Evolutionary conservation across 1,140 invertebrate genomes (phyloP).

Genomic region (Achroia grisella): DNA sequence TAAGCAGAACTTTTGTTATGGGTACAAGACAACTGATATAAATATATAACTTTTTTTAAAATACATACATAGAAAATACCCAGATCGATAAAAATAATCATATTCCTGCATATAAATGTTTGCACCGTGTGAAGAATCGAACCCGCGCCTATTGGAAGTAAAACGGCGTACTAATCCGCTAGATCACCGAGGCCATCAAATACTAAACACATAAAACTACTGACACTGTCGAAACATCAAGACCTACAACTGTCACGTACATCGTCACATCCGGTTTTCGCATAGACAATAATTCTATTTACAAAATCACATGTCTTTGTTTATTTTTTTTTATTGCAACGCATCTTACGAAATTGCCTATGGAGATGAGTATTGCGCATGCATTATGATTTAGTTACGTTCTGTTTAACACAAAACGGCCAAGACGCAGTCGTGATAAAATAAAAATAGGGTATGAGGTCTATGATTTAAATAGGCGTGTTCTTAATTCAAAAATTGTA

Average conservation of each 20-base stretch:
- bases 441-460: too few relatives aligned
- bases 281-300: conserved; percentile 6
- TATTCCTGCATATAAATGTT: too few relatives aligned
- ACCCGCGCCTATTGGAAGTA: too few relatives aligned
- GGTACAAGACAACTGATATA: too few relatives aligned
- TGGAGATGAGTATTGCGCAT: conserved; percentile 8
- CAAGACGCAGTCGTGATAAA: conserved; percentile 6
- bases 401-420: conserved; percentile 17
- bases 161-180: too few relatives aligned
- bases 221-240: conserved; percentile 1
- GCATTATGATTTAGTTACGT: conserved; percentile 15
- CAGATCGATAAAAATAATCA: too few relatives aligned
- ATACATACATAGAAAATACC: too few relatives aligned
- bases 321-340: conserved; percentile 12
- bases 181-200: too few relatives aligned
- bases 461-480: conserved; percentile 1
- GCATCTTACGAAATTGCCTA: conserved; percentile 6
- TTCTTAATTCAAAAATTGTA: conserved; percentile 2
- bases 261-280: conserved; percentile 2
- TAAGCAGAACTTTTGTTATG: too few relatives aligned
- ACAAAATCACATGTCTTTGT: conserved; percentile 12
- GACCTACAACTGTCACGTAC: conserved; percentile 2
- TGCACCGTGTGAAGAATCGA: too few relatives aligned
- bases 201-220: too few relatives aligned
- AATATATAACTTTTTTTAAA: too few relatives aligned